Conservation (phyloP, 2,797 vertebrate genomes). For the Macroramphosus scolopax region DNA sequence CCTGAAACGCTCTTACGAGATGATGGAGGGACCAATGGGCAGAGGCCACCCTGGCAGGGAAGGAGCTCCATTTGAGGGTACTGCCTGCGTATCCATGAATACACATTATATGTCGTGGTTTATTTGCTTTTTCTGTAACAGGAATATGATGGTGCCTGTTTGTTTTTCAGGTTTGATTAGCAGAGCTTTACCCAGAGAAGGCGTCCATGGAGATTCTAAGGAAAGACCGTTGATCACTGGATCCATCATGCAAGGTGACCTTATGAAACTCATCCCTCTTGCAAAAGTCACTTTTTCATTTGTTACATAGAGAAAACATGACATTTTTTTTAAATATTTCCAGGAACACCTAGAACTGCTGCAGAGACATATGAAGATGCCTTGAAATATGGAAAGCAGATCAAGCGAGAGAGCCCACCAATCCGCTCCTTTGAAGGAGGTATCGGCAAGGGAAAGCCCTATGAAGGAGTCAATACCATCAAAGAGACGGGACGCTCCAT, state of each 20-base stretch:
- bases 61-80: conserved; percentile 90
- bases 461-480: conserved; percentile 94
- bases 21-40: conserved; percentile 89
- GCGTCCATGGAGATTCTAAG: conserved; percentile 87
- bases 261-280: neutral
- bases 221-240: conserved; percentile 88
- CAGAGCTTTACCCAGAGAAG: conserved; percentile 90
- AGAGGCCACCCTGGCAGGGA: conserved; percentile 87
- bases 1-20: conserved; percentile 93
- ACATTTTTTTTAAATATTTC: conserved; percentile 18
- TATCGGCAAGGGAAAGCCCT: conserved; percentile 94
- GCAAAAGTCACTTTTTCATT: no score
- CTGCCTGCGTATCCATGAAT: conserved; percentile 4
- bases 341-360: conserved; percentile 92
- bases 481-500: conserved; percentile 98
- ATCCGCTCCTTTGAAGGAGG: conserved; percentile 93
- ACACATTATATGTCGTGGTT: neutral
- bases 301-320: neutral
- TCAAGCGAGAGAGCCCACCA: conserved; percentile 94
- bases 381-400: conserved; percentile 93
- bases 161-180: conserved; percentile 88
- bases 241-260: conserved; percentile 97
- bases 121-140: conserved; percentile 7
- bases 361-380: conserved; percentile 90
- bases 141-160: conserved; percentile 14